Conservation (phyloP, 2,797 vertebrate genomes). For the Furcifer pardalis region DNA sequence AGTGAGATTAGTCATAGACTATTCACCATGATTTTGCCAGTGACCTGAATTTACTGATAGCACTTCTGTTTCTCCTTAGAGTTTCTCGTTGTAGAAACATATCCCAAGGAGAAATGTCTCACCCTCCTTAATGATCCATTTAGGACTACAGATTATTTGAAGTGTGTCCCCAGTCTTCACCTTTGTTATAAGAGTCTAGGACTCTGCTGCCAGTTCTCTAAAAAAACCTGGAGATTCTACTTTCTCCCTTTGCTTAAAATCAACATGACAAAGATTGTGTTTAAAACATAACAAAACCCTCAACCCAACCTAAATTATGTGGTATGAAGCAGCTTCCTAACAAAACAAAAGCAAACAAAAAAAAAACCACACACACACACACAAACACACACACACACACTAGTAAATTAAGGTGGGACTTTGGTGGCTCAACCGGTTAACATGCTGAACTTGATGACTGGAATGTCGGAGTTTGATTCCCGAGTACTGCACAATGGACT, state of each 20-base stretch:
- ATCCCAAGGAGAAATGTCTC: constrained; percentile 9
- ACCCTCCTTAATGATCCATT: constrained; percentile 14
- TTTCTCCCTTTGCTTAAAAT: constrained; percentile 48
- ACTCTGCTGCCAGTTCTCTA: not conserved
- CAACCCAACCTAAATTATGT: not conserved
- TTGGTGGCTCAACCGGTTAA: too few species aligned
- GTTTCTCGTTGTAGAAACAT: not conserved
- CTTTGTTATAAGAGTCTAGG: constrained; percentile 13
- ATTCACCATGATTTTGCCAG: not conserved
- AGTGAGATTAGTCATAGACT: not conserved
- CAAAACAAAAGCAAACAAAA: constrained; percentile 23
- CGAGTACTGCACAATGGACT: too few species aligned
- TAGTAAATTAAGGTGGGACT: constrained; percentile 66
- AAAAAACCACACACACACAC: constrained; percentile 63
- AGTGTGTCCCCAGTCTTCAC: constrained; percentile 32
- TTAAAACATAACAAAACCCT: not conserved
- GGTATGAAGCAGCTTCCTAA: constrained; percentile 12
- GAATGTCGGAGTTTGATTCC: too few species aligned
- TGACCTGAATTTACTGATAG: constrained; percentile 38
- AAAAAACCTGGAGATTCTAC: constrained; percentile 17
- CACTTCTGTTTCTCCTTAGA: not conserved
- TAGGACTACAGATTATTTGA: not conserved
- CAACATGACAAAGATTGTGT: constrained; percentile 39
- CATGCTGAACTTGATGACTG: too few species aligned
- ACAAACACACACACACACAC: constrained; percentile 63